Conservation (phyloP, 2,113 vertebrate species). For the Agelaius phoeniceus region DNA sequence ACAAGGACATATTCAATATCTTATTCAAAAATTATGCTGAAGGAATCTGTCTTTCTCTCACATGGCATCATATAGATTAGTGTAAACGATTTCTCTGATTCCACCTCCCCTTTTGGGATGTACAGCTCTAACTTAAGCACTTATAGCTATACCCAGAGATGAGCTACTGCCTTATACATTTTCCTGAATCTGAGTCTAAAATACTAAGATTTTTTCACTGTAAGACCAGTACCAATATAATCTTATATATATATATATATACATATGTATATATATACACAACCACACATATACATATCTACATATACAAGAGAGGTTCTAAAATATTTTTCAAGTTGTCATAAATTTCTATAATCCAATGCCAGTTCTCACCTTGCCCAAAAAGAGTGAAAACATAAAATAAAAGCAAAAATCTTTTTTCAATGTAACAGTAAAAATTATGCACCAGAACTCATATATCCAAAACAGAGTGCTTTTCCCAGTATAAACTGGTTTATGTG, state of each 20-base stretch:
- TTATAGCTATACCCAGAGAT: background rate
- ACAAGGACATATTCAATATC: background rate
- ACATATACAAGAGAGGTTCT: background rate
- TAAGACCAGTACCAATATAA: background rate
- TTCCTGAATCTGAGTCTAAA: background rate
- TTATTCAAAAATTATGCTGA: background rate
- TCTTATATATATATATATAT: background rate
- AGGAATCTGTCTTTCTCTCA: background rate
- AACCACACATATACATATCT: background rate
- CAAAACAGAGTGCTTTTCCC: background rate
- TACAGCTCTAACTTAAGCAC: background rate
- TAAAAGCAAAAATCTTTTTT: background rate
- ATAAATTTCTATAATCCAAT: background rate
- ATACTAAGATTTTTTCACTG: background rate
- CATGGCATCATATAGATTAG: background rate
- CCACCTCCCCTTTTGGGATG: background rate
- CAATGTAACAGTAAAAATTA: background rate
- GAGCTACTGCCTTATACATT: background rate
- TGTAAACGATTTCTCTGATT: background rate
- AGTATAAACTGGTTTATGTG: background rate
- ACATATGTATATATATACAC: no score
- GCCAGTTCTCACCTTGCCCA: background rate
- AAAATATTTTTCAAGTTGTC: background rate
- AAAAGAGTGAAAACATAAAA: background rate
- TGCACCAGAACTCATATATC: background rate